Evolutionary conservation across 2,113 vertebrate genomes (phyloP).

Genomic region (Chunga burmeisteri): DNA sequence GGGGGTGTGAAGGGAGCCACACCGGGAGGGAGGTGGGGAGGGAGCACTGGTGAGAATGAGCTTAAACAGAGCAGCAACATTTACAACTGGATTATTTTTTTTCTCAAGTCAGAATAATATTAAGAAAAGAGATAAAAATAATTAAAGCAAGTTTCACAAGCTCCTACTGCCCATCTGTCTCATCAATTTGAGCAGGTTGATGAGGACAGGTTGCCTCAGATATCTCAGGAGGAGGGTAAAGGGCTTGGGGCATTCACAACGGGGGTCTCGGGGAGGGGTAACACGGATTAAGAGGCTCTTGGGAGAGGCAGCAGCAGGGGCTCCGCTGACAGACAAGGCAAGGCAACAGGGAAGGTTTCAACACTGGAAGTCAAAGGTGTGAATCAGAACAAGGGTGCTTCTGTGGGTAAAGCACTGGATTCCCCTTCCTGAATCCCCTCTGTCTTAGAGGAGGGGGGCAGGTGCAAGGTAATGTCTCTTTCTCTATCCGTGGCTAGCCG

Average conservation of each 20-base stretch:
- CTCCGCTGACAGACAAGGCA: not conserved
- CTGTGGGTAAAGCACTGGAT: not conserved
- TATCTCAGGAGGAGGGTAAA: not conserved
- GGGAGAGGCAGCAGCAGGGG: not conserved
- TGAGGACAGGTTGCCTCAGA: not conserved
- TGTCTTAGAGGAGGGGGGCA: not conserved
- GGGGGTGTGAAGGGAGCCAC: not conserved
- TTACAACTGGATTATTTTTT: not conserved
- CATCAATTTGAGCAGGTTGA: not conserved
- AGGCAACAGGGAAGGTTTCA: not conserved
- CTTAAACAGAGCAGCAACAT: not conserved
- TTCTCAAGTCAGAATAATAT: not conserved
- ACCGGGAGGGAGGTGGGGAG: not conserved
- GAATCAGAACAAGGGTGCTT: not conserved
- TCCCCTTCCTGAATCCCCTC: not conserved
- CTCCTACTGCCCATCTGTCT: not conserved
- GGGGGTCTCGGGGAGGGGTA: not conserved
- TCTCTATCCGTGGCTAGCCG: not conserved
- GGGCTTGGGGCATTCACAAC: rapidly evolving
- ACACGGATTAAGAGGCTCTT: not conserved
- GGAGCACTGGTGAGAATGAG: not conserved
- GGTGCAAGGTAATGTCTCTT: not conserved
- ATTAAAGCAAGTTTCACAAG: not conserved
- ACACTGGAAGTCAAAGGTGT: not conserved
- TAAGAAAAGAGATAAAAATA: not conserved